phyloP scores from a whole-genome alignment of 2,888 invertebrate genomes.

The Hypolimnas misippus region DNA sequence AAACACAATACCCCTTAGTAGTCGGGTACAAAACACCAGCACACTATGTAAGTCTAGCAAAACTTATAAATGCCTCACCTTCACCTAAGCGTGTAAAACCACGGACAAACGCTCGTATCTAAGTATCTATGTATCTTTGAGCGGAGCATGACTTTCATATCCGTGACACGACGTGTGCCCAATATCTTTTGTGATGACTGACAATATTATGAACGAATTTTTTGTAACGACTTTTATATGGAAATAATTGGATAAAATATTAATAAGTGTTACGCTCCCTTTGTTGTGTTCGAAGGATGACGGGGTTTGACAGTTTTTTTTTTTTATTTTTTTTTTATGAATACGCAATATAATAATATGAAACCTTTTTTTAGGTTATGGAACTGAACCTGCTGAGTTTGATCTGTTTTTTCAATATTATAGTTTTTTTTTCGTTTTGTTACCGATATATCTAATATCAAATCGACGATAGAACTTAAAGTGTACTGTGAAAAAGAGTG shows the following conservation, averaged over 20 bases:
- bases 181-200: conserved; percentile 64
- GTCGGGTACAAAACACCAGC: no score
- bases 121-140: conserved; percentile 24
- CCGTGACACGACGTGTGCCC: conserved; percentile 47
- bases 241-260: conserved; percentile 71
- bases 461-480: no score
- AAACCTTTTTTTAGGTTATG: background rate
- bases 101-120: background rate
- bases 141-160: conserved; percentile 56
- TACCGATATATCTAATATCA: no score
- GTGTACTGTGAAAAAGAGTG: no score
- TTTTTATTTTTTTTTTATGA: conserved; percentile 1
- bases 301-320: conserved; percentile 47
- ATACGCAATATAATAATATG: background rate
- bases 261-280: conserved; percentile 55
- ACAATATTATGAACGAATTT: conserved; percentile 67
- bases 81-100: no score
- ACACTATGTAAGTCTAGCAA: no score
- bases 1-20: no score
- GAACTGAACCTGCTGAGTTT: background rate
- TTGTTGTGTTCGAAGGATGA: conserved; percentile 42
- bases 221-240: conserved; percentile 62
- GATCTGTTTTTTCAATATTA: background rate
- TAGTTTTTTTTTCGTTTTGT: background rate
- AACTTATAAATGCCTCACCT: no score